A percentile compares a stretch with the other conserved stretches of the same genome.
Conservation (phyloP, 1,140 invertebrate genomes). For the Stegodyphus dumicola region DNA sequence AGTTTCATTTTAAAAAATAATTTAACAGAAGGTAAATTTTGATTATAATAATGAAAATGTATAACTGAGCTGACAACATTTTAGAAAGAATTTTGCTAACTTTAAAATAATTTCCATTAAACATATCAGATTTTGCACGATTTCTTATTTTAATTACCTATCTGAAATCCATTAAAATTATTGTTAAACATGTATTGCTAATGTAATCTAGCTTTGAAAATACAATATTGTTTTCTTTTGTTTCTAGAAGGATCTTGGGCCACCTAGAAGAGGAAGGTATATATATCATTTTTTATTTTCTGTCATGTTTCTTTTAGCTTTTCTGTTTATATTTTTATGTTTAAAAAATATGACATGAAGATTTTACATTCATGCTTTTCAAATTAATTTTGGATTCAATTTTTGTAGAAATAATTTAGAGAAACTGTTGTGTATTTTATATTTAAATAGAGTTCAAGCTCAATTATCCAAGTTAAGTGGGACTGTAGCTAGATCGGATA, state of each 20-base stretch:
- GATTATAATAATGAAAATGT: no score
- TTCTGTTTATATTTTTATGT: background rate
- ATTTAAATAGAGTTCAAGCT: background rate
- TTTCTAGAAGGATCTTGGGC: constrained; percentile 40
- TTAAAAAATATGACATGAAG: background rate
- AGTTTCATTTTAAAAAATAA: no score
- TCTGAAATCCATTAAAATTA: background rate
- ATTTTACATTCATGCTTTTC: background rate
- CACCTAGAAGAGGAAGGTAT: constrained; percentile 50
- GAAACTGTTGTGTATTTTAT: background rate
- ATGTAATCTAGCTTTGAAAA: no score
- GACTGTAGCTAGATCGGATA: no score
- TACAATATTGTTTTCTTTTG: background rate
- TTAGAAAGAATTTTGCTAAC: no score
- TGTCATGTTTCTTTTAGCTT: background rate
- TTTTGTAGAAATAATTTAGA: background rate
- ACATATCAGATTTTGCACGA: background rate
- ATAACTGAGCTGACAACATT: no score
- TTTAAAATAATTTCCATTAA: no score
- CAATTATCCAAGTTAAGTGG: background rate
- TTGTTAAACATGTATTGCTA: no score
- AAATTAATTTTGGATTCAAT: background rate
- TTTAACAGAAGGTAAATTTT: no score
- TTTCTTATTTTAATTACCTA: background rate
- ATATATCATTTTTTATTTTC: background rate